Percentiles rank a stretch among this genome's conserved stretches.
These are phyloP conservation scores for Chrysomela aeneicollis DNA, from an alignment of 2,888 invertebrate genomes.

Conservation along the genomic window DNA sequence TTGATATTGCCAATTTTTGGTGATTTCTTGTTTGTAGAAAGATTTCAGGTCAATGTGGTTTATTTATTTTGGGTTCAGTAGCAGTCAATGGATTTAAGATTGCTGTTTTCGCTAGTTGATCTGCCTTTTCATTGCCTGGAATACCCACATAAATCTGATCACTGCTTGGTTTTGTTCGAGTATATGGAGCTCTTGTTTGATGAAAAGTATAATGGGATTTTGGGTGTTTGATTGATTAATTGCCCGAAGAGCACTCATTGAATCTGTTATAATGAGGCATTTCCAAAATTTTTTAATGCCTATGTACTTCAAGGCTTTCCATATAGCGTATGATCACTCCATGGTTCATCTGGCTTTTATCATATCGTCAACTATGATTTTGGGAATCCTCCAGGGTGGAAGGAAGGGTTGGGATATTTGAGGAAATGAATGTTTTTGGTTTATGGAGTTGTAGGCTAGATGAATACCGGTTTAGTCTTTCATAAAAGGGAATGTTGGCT, in stretches of 20 bases:
- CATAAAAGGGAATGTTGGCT: neutral
- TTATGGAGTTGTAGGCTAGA: neutral
- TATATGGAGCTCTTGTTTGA: neutral
- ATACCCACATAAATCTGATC: constrained; percentile 4
- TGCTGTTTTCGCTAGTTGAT: constrained; percentile 1
- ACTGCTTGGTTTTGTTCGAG: neutral
- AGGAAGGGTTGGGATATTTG: neutral
- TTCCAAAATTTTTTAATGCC: neutral
- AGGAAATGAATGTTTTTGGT: neutral
- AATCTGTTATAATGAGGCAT: neutral
- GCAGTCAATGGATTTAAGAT: neutral
- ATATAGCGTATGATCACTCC: neutral
- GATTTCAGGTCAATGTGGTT: neutral
- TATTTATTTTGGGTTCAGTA: neutral
- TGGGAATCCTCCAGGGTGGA: neutral
- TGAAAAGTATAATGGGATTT: neutral
- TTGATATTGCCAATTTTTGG: constrained; percentile 7
- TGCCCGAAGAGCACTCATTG: neutral
- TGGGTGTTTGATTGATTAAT: neutral
- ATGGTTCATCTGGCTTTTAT: neutral
- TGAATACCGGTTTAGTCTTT: constrained; percentile 1
- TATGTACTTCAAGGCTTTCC: neutral
- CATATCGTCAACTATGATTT: neutral
- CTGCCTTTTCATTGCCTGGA: neutral
- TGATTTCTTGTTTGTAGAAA: constrained; percentile 5